Percentiles rank a stretch among this genome's conserved stretches.
Conservation (phyloP, 2,888 invertebrate species). For the Amblyteles armatorius region DNA sequence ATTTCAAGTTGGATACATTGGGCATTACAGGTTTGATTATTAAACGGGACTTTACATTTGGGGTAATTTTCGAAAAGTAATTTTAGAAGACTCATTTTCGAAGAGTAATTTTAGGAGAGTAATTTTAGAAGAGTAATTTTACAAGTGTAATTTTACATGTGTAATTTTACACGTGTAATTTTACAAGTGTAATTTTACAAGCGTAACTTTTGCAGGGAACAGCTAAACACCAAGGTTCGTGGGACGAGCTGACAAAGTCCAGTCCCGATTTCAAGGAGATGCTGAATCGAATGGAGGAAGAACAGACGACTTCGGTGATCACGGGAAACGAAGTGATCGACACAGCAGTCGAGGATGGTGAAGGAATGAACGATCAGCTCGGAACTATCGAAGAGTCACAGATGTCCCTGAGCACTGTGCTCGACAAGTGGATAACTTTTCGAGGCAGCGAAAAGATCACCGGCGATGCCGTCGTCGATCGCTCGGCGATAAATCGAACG, state of each 20-base stretch:
- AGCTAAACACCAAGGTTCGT: conserved; percentile 80
- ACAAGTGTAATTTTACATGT: not conserved
- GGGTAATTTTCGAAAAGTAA: not conserved
- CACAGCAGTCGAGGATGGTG: not conserved
- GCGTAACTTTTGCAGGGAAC: conserved; percentile 70
- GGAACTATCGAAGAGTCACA: conserved; percentile 12
- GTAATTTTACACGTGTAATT: not conserved
- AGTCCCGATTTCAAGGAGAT: conserved; percentile 76
- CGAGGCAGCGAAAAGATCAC: conserved; percentile 4
- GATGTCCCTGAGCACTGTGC: not conserved
- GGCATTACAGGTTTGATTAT: too few relatives aligned
- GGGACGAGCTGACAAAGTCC: conserved; percentile 78
- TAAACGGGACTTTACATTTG: too few relatives aligned
- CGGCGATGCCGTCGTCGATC: not conserved
- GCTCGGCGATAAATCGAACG: not conserved
- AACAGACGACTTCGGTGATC: conserved; percentile 10
- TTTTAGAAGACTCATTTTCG: not conserved
- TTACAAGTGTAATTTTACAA: not conserved
- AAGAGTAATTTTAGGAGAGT: not conserved
- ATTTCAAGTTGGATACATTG: not conserved
- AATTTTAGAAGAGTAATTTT: not conserved
- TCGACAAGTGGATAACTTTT: conserved; percentile 44
- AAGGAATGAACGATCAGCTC: not conserved
- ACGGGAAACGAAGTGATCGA: not conserved
- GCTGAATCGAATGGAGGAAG: conserved; percentile 60